Evolutionary conservation across 2,113 vertebrate genomes (phyloP).

Genomic region (Aplodontia rufa): DNA sequence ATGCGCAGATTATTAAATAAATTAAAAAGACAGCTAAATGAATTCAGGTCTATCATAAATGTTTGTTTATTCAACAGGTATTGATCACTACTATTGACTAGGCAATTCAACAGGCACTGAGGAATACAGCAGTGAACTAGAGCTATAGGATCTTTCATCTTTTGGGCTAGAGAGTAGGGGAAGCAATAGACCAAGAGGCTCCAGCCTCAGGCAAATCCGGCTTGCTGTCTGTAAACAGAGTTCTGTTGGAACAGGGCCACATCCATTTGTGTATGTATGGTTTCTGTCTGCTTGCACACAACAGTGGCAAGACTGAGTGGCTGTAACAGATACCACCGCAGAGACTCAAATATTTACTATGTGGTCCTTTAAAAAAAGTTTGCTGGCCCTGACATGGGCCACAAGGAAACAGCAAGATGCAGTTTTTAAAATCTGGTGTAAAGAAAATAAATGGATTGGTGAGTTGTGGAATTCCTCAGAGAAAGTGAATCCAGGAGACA

Average conservation of each 20-base stretch:
- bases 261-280: background rate
- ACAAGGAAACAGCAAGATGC: background rate
- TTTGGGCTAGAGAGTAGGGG: background rate
- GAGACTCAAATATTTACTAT: background rate
- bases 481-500: background rate
- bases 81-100: background rate
- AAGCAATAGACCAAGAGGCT: background rate
- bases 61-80: background rate
- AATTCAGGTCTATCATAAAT: background rate
- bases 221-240: background rate
- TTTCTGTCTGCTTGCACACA: background rate
- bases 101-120: background rate
- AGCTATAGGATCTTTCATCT: background rate
- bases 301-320: background rate
- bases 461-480: background rate
- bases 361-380: background rate
- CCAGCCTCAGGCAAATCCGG: background rate
- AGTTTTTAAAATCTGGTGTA: background rate
- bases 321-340: background rate
- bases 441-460: background rate
- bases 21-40: background rate
- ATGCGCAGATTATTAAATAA: background rate
- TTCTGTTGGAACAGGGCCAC: background rate
- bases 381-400: background rate
- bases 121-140: background rate